phyloP scores from a whole-genome alignment of 1,140 invertebrate genomes.

The Pseudomyrmex gracilis region DNA sequence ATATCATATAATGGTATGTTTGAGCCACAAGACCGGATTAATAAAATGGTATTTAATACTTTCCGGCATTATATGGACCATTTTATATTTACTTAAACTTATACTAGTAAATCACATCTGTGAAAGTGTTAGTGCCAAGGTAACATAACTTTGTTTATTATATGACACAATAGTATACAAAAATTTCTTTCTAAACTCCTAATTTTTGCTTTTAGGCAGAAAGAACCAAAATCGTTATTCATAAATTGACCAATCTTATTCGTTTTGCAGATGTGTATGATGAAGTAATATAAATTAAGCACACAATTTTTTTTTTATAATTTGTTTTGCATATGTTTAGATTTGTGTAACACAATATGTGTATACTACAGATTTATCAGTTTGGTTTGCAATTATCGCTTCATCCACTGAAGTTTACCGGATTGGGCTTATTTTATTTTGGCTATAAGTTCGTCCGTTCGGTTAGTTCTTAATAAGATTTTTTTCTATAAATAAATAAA shows the following conservation, averaged over 20 bases:
- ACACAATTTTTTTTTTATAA: background rate
- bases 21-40: background rate
- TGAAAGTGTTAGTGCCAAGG: constrained; percentile 29
- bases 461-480: constrained; percentile 8
- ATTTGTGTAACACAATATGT: background rate
- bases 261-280: background rate
- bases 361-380: constrained; percentile 15
- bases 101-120: constrained; percentile 20
- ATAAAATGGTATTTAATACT: background rate
- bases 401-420: constrained; percentile 11
- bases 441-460: constrained; percentile 1
- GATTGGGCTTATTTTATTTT: constrained; percentile 30
- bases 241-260: constrained; percentile 38
- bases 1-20: constrained; percentile 7
- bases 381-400: constrained; percentile 44
- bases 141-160: background rate
- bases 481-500: background rate
- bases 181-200: background rate
- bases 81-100: background rate
- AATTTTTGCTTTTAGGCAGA: constrained; percentile 6
- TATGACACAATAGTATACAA: background rate
- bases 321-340: background rate
- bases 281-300: background rate
- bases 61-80: background rate
- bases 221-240: background rate